A percentile compares a stretch with the other conserved stretches of the same genome.
These are phyloP conservation scores for Ennomos quercinarius DNA, from an alignment of 2,888 invertebrate genomes.

Conservation along the genomic window DNA sequence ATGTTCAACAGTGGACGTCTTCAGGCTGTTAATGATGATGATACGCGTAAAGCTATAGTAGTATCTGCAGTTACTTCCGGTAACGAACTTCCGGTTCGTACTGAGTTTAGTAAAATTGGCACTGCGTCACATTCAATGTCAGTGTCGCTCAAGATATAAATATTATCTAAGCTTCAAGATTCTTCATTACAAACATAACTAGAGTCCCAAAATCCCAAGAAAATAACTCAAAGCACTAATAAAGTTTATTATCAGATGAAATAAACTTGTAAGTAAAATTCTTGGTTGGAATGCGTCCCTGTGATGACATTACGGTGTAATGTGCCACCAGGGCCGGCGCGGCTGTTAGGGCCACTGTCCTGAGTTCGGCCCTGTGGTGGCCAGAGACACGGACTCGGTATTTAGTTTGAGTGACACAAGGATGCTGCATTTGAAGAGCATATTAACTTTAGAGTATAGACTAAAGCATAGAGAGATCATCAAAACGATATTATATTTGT, in stretches of 20 bases:
- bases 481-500: too few species aligned
- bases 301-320: constrained; percentile 36
- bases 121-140: too few species aligned
- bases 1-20: too few species aligned
- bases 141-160: too few species aligned
- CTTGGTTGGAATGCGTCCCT: constrained; percentile 35
- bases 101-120: too few species aligned
- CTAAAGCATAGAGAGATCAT: too few species aligned
- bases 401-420: constrained; percentile 23
- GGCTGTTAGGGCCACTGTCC: constrained; percentile 1
- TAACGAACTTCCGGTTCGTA: background rate
- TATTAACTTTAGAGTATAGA: too few species aligned
- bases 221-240: constrained; percentile 16
- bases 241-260: constrained; percentile 20
- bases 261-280: constrained; percentile 18
- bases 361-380: constrained; percentile 32
- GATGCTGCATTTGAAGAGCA: background rate
- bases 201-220: constrained; percentile 12
- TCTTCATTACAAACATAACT: constrained; percentile 28
- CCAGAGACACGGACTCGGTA: constrained; percentile 22
- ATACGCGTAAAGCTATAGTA: too few species aligned
- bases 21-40: too few species aligned
- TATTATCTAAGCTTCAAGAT: background rate
- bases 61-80: background rate
- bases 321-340: constrained; percentile 30